These are phyloP conservation scores for Pterocles burchelli DNA, from an alignment of 2,113 vertebrate species.

Conservation along the genomic window DNA sequence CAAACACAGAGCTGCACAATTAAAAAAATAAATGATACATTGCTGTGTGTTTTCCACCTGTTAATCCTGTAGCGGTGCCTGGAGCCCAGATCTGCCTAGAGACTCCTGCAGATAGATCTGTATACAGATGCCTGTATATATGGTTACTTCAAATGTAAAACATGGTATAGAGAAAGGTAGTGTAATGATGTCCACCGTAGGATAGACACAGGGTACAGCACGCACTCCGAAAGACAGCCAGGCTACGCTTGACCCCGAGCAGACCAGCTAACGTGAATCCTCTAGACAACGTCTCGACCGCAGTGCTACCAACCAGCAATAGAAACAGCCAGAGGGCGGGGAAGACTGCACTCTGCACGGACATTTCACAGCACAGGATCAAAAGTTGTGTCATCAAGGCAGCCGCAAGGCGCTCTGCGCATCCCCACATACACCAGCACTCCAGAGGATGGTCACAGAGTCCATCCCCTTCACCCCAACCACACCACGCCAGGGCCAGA, in stretches of 20 bases:
- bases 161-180: background rate
- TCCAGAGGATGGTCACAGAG: fast-evolving
- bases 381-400: background rate
- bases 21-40: background rate
- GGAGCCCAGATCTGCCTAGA: background rate
- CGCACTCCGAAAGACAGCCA: background rate
- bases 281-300: background rate
- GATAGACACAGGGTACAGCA: fast-evolving
- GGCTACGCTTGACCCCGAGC: background rate
- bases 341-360: background rate
- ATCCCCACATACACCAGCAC: background rate
- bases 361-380: background rate
- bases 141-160: background rate
- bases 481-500: fast-evolving
- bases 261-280: slow-evolving; percentile 1
- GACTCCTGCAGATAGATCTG: background rate
- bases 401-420: background rate
- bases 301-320: background rate
- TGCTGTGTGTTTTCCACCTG: background rate
- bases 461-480: background rate
- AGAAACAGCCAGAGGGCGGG: background rate
- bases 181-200: fast-evolving
- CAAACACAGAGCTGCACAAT: background rate
- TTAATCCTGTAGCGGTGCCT: background rate
- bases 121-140: background rate